These are phyloP conservation scores for Ethmia dodecea DNA, from an alignment of 2,888 invertebrate genomes.

Conservation along the genomic window DNA sequence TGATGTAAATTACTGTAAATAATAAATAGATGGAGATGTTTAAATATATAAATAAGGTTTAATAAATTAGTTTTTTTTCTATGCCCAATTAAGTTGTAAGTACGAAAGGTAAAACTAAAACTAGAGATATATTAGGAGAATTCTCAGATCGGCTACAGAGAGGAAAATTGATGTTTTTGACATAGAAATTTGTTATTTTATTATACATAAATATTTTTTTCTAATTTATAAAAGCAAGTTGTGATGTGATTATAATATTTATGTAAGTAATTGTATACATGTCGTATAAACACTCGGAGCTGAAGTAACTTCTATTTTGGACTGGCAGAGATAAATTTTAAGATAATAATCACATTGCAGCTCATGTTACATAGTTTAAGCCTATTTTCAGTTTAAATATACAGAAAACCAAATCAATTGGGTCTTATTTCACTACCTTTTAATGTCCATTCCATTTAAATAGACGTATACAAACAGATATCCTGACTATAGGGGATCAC, in stretches of 20 bases:
- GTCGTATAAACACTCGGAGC: conserved; percentile 19
- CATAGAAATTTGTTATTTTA: conserved; percentile 57
- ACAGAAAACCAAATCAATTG: conserved; percentile 44
- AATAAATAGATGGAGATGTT: conserved; percentile 43
- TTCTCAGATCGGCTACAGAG: conserved; percentile 39
- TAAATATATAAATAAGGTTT: conserved; percentile 48
- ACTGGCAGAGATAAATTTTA: conserved; percentile 12
- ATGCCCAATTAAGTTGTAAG: conserved; percentile 53
- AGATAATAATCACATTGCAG: conserved; percentile 54
- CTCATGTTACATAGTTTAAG: conserved; percentile 63
- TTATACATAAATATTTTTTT: conserved; percentile 53
- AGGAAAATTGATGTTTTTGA: conserved; percentile 46
- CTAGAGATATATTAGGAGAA: conserved; percentile 22
- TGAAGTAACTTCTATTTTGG: conserved; percentile 15
- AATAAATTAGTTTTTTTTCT: conserved; percentile 40
- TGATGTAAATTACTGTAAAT: conserved; percentile 77
- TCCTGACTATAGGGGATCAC: too few species aligned
- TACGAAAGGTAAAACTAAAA: conserved; percentile 47
- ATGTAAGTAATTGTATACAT: conserved; percentile 19
- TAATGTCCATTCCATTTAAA: too few species aligned
- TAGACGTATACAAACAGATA: too few species aligned
- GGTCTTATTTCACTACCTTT: conserved; percentile 30
- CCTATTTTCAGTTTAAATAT: conserved; percentile 70
- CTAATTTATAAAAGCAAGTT: conserved; percentile 52
- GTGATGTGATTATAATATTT: conserved; percentile 50